A percentile compares a stretch with the other conserved stretches of the same genome.
phyloP scores from a whole-genome alignment of 2,797 vertebrate species.

The Cynodonichthys magdalenae region DNA sequence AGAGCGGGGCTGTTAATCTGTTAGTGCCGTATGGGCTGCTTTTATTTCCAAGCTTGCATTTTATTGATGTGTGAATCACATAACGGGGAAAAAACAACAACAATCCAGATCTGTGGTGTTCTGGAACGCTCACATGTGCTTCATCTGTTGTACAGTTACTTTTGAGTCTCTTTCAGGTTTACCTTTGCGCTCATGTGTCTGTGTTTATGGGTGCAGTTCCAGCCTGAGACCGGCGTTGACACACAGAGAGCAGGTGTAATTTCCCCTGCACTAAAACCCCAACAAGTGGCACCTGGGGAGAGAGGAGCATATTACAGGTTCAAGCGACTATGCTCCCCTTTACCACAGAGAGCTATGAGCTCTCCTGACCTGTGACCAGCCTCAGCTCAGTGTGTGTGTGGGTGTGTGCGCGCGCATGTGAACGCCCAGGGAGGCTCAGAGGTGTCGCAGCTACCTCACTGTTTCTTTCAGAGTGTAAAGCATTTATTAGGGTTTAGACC shows the following conservation, averaged over 20 bases:
- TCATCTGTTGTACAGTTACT: conserved; percentile 21
- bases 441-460: conserved; percentile 75
- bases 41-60: conserved; percentile 36
- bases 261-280: conserved; percentile 80
- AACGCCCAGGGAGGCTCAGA: conserved; percentile 69
- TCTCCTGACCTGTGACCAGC: conserved; percentile 79
- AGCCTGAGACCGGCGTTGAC: conserved; percentile 22
- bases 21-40: conserved; percentile 46
- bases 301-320: conserved; percentile 86
- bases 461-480: conserved; percentile 80
- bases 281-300: conserved; percentile 82
- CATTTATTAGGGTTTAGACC: conserved; percentile 81
- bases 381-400: conserved; percentile 39
- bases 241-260: conserved; percentile 71
- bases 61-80: conserved; percentile 59
- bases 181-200: conserved; percentile 33
- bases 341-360: conserved; percentile 73
- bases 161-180: conserved; percentile 15
- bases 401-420: conserved; percentile 15
- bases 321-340: conserved; percentile 82
- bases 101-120: conserved; percentile 29
- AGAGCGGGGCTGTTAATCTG: conserved; percentile 44
- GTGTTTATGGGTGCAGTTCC: conserved; percentile 43
- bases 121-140: not conserved
- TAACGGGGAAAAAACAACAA: conserved; percentile 38